Base-by-base conservation (phyloP, 2,888 invertebrate species). In the Litoditis marina region DNA sequence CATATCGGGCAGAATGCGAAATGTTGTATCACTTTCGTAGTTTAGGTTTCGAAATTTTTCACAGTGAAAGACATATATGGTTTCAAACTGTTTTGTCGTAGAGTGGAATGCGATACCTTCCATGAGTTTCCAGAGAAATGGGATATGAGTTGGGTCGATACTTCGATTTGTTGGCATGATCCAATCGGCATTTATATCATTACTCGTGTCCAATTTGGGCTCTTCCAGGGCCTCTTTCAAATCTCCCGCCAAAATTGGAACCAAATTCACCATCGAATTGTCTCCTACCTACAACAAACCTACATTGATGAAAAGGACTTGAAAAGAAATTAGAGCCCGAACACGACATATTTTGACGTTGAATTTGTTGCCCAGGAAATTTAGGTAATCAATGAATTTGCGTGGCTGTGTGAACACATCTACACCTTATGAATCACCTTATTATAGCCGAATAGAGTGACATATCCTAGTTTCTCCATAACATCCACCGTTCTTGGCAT, bases 261-360 rank as follows among this genome's bases (percentile, higher is more conserved):
- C 88, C 63, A 94, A 83, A 84, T 94, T 94, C 0, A 92, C 92
- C 83, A 91, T 93, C 0, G 94, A 93, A 83, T 94, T 94, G 84
- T 94, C 94, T 2, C 89, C 94, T 7, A 62, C 42, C 62, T 61
- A n/a, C n/a, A n/a, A n/a, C n/a, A n/a, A n/a, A n/a, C n/a, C n/a
- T n/a, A n/a, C n/a, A n/a, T n/a, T n/a, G n/a, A n/a, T n/a, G n/a
- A n/a, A n/a, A n/a, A n/a, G n/a, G n/a, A n/a, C n/a, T n/a, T n/a
- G n/a, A n/a, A n/a, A n/a, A n/a, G n/a, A n/a, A n/a, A n/a, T n/a
- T n/a, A n/a, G n/a, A n/a, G n/a, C n/a, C n/a, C n/a, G n/a, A n/a
- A n/a, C n/a, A n/a, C n/a, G n/a, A n/a, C n/a, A n/a, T n/a, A n/a
- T n/a, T n/a, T n/a, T n/a, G n/a, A n/a, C n/a, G n/a, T n/a, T n/a